phyloP scores from a whole-genome alignment of 2,113 vertebrate species.

The Pterocles burchelli region DNA sequence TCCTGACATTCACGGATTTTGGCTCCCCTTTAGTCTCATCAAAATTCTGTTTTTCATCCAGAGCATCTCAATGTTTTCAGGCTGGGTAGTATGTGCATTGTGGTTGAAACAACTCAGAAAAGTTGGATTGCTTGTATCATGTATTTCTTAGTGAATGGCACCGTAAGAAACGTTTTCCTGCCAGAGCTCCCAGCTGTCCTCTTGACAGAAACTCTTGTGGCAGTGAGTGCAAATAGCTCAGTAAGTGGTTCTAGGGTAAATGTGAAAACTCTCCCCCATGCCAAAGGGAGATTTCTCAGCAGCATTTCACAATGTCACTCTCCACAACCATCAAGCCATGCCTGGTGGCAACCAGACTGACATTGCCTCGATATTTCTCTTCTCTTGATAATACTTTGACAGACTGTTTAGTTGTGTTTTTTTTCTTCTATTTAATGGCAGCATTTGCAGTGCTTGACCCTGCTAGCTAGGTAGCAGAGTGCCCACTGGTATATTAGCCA shows the following conservation, averaged over 20 bases:
- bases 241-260: conserved; percentile 61
- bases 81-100: not conserved
- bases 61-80: not conserved
- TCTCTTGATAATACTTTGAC: conserved; percentile 32
- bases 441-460: not conserved
- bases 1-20: not conserved
- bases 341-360: conserved; percentile 44
- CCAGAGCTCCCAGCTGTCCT: conserved; percentile 46
- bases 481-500: not conserved
- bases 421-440: not conserved
- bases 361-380: not conserved
- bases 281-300: conserved; percentile 65
- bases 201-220: conserved; percentile 64
- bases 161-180: conserved; percentile 8
- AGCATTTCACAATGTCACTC: conserved; percentile 64
- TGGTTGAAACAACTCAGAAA: not conserved
- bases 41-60: not conserved
- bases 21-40: not conserved
- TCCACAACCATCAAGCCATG: conserved; percentile 54
- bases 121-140: not conserved
- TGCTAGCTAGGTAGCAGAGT: not conserved
- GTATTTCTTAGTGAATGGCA: conserved; percentile 18
- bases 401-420: not conserved
- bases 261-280: conserved; percentile 39
- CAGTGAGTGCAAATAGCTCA: conserved; percentile 66